Percentiles rank a stretch among this genome's conserved stretches.
phyloP scores from a whole-genome alignment of 1,140 invertebrate genomes.

The Rhyzopertha dominica region DNA sequence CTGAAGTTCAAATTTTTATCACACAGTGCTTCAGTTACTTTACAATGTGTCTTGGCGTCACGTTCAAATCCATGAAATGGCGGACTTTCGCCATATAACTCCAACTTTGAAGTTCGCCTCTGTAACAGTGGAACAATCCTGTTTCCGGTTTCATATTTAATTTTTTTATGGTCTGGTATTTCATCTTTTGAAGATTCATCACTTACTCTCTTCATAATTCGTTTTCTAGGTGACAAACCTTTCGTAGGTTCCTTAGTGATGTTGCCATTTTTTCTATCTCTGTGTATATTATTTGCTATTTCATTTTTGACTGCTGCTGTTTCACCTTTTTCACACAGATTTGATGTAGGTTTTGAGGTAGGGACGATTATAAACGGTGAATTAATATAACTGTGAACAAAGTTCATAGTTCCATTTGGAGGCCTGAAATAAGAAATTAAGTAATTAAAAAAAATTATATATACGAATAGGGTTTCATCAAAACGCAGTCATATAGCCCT shows the following conservation, averaged over 20 bases:
- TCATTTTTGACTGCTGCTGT: too few relatives aligned
- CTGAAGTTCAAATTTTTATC: neutral
- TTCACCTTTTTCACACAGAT: too few relatives aligned
- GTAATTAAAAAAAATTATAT: too few relatives aligned
- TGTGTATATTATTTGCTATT: too few relatives aligned
- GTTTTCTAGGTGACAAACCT: too few relatives aligned
- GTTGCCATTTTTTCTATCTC: neutral
- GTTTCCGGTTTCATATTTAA: conserved; percentile 1
- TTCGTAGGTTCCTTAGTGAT: neutral
- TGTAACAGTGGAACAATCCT: neutral
- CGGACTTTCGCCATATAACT: neutral
- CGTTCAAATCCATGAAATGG: conserved; percentile 13
- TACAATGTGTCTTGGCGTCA: neutral
- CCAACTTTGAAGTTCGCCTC: neutral
- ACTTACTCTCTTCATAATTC: too few relatives aligned
- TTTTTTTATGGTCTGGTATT: too few relatives aligned
- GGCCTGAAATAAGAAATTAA: conserved; percentile 16
- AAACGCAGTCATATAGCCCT: too few relatives aligned
- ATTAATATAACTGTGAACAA: conserved; percentile 1
- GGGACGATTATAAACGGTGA: conserved; percentile 18
- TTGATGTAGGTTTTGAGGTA: too few relatives aligned
- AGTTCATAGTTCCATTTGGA: conserved; percentile 13
- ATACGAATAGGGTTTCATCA: too few relatives aligned
- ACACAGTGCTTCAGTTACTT: too few relatives aligned
- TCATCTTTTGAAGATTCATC: too few relatives aligned